Base-by-base conservation (phyloP, 1,140 invertebrate genomes). In the Rhagoletis pomonella region DNA sequence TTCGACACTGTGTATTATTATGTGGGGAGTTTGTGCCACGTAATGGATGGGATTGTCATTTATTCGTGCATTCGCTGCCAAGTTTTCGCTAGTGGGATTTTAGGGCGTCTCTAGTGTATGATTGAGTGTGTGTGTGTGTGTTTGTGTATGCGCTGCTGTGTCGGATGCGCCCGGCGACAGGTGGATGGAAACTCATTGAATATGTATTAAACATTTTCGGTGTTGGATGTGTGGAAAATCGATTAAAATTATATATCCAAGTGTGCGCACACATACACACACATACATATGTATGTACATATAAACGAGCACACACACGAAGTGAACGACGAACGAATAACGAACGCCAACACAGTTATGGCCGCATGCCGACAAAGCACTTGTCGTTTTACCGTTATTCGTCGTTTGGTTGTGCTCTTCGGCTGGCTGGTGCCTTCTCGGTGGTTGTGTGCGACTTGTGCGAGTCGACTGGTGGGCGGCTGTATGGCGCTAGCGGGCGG, bases 211-310 rank as follows among this genome's bases (percentile, higher is more conserved):
- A 87, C 88, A 89, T 90, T 89, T 89, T 86, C 87, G n/a, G 60
- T 88, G 90, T 90, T 89, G 81, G 88, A 91, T 90, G 90, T n/a
- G n/a, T 89, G 90, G 89, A 90, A 91, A 91, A 91, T 91, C 90
- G 90, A 91, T 91, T 90, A 89, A 90, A 90, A 91, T 91, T 85
- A 91, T 91, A 90, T 89, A 88, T 87, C 88, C 85, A 89, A 59
- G 7, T 73, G 10, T 73, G 42, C 17, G n/a, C 47, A 17, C 17
- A 9, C 6, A 47, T 44, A 17, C 14, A 47, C 47, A 62, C 4
- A 62, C 10, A 47, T 44, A 7, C 7, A 44, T 73, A 73, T 47
- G 44, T 29, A 42, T 81, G 47, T 29, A 62, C 5, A 85, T 29
- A 85, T 85, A 85, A 60, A 62, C 84, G 84, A 60, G 47, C 73